A percentile compares a stretch with the other conserved stretches of the same genome.
phyloP scores from a whole-genome alignment of 2,888 invertebrate genomes.

The Parelbella ahira region DNA sequence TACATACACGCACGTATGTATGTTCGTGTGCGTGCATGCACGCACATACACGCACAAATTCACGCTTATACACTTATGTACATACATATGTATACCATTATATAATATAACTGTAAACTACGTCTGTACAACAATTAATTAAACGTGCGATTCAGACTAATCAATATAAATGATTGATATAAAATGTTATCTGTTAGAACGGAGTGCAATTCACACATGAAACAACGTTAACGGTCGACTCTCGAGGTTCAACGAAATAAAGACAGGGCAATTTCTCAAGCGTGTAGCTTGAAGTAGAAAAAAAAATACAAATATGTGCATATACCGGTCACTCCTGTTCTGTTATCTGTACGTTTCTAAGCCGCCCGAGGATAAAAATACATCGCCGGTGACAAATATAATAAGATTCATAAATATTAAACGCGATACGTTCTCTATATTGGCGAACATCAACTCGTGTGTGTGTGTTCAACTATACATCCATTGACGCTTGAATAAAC shows the following conservation, averaged over 20 bases:
- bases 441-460: no score
- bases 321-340: constrained; percentile 21
- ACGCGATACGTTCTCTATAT: no score
- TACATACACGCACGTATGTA: no score
- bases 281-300: constrained; percentile 8
- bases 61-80: no score
- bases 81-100: no score
- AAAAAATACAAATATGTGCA: constrained; percentile 13
- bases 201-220: constrained; percentile 1
- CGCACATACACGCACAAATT: no score
- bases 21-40: no score
- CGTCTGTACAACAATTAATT: constrained; percentile 5
- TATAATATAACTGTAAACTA: no score
- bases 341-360: constrained; percentile 23
- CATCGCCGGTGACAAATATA: constrained; percentile 9
- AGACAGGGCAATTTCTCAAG: constrained; percentile 19
- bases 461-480: no score
- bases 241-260: constrained; percentile 13
- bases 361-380: constrained; percentile 20
- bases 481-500: no score
- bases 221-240: constrained; percentile 1
- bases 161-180: constrained; percentile 12
- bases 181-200: not conserved
- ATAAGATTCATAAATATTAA: constrained; percentile 10
- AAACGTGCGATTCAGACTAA: constrained; percentile 6